phyloP scores from a whole-genome alignment of 2,113 vertebrate species.

The Plecturocebus donacophilus region DNA sequence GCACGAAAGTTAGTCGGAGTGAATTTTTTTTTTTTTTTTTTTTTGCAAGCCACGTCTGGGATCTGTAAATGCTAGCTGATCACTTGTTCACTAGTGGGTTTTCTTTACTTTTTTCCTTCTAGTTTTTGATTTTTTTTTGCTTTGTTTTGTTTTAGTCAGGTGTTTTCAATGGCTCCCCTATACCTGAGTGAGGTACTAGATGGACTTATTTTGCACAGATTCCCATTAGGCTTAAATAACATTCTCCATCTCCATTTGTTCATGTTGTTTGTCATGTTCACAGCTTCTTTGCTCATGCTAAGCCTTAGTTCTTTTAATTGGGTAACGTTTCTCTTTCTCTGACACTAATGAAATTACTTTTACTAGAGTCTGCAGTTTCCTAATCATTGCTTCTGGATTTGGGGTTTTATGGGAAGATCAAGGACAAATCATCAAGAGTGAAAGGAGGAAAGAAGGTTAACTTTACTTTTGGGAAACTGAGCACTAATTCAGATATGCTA shows the following conservation, averaged over 20 bases:
- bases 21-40: too few species aligned
- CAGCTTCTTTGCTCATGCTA: neutral
- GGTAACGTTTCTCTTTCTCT: conserved; percentile 9
- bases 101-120: neutral
- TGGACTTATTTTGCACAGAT: neutral
- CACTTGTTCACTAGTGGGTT: neutral
- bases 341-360: conserved; percentile 51
- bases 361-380: conserved; percentile 55
- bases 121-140: neutral
- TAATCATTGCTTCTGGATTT: conserved; percentile 58
- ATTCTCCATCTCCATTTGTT: neutral
- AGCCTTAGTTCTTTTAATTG: conserved; percentile 4
- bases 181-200: neutral
- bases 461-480: neutral
- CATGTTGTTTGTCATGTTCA: neutral
- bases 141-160: neutral
- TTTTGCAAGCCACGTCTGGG: conserved; percentile 14
- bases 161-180: neutral
- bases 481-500: neutral
- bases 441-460: conserved; percentile 32
- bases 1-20: neutral
- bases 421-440: conserved; percentile 8
- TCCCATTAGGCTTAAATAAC: neutral
- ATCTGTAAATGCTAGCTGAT: conserved; percentile 18
- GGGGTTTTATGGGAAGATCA: conserved; percentile 52